Percentiles rank a stretch among this genome's conserved stretches.
Conservation (phyloP, 2,888 invertebrate species). For the Stictocephala bisonia region DNA sequence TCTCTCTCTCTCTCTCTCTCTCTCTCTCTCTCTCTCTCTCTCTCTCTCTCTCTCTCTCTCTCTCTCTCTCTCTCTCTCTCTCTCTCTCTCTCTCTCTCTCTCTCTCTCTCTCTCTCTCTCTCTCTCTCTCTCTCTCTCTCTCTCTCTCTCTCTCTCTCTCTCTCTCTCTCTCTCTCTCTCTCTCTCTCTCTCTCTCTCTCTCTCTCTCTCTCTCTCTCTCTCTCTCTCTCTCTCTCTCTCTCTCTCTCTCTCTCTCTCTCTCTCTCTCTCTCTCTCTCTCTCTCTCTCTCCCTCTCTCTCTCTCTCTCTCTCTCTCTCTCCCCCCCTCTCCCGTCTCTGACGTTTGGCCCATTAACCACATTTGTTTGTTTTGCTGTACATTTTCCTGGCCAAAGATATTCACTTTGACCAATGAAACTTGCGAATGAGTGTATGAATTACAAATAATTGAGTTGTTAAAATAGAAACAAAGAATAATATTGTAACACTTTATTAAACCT, state of each 20-base stretch:
- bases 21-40: slow-evolving; percentile 24
- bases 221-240: slow-evolving; percentile 2
- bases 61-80: slow-evolving; percentile 25
- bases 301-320: too few relatives aligned
- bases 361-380: too few relatives aligned
- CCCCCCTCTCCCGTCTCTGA: too few relatives aligned
- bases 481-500: too few relatives aligned
- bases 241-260: slow-evolving; percentile 29
- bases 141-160: slow-evolving; percentile 41
- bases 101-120: slow-evolving; percentile 21
- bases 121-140: slow-evolving; percentile 31
- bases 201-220: neutral
- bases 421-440: too few relatives aligned
- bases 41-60: slow-evolving; percentile 24
- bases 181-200: neutral
- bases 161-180: slow-evolving; percentile 27
- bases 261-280: too few relatives aligned
- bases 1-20: slow-evolving; percentile 34
- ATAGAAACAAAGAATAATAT: too few relatives aligned
- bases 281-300: too few relatives aligned
- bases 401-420: too few relatives aligned
- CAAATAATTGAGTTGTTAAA: too few relatives aligned
- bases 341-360: too few relatives aligned
- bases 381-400: too few relatives aligned
- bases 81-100: slow-evolving; percentile 31